Evolutionary conservation across 1,140 invertebrate genomes (phyloP).

Genomic region (Acromyrmex charruanus): DNA sequence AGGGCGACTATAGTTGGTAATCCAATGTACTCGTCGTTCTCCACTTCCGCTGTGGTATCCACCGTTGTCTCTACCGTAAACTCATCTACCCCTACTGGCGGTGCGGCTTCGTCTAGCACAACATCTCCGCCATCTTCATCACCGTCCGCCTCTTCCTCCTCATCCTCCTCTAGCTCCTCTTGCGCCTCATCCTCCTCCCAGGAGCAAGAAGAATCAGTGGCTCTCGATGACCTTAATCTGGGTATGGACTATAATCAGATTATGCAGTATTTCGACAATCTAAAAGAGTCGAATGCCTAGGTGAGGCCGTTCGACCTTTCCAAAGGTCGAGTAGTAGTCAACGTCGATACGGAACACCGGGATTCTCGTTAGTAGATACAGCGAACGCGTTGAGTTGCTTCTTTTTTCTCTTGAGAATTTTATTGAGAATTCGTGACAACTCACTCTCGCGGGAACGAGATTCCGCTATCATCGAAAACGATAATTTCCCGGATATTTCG

Average conservation of each 20-base stretch:
- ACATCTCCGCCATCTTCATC: slow-evolving; percentile 71
- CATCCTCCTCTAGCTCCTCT: slow-evolving; percentile 78
- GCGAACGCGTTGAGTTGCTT: not conserved
- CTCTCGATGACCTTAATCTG: slow-evolving; percentile 92
- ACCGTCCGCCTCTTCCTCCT: slow-evolving; percentile 65
- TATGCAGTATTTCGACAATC: slow-evolving; percentile 98
- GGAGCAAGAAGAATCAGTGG: slow-evolving; percentile 87
- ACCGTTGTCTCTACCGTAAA: slow-evolving; percentile 72
- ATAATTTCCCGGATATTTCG: slow-evolving; percentile 72
- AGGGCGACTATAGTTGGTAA: slow-evolving; percentile 95
- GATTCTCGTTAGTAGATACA: slow-evolving; percentile 52
- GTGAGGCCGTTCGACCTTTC: slow-evolving; percentile 72
- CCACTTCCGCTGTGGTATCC: slow-evolving; percentile 70
- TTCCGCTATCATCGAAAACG: slow-evolving; percentile 38
- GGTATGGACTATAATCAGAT: slow-evolving; percentile 99
- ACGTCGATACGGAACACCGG: slow-evolving; percentile 74
- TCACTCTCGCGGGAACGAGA: slow-evolving; percentile 35
- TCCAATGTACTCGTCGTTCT: slow-evolving; percentile 91
- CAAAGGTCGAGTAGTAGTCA: slow-evolving; percentile 78
- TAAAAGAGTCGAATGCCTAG: slow-evolving; percentile 91
- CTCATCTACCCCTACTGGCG: slow-evolving; percentile 66
- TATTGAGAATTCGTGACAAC: slow-evolving; percentile 39
- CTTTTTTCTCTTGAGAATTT: slow-evolving; percentile 41
- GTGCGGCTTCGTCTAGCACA: slow-evolving; percentile 66
- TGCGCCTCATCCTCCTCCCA: slow-evolving; percentile 77